These are phyloP conservation scores for Papilio aristodemus DNA, from an alignment of 1,140 invertebrate genomes.

Conservation along the genomic window DNA sequence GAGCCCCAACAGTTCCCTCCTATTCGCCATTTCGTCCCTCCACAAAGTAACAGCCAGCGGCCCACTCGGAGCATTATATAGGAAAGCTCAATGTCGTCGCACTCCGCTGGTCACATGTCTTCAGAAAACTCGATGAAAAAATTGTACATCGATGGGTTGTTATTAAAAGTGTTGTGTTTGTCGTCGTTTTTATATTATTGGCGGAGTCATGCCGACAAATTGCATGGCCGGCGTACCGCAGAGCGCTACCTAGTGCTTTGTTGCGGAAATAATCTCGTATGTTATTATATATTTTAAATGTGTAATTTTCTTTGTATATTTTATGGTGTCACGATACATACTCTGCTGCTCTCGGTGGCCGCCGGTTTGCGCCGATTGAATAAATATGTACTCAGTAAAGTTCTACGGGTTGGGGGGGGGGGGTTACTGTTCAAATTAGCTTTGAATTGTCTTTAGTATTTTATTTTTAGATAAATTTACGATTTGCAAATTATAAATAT, in stretches of 20 bases:
- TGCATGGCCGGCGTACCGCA: not conserved
- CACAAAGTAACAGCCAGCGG: not conserved
- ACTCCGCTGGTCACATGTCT: not conserved
- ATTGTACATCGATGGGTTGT: conserved; percentile 11
- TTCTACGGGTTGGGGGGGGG: too few relatives aligned
- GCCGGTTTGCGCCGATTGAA: too few relatives aligned
- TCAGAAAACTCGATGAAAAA: conserved; percentile 7
- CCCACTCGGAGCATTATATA: conserved; percentile 41
- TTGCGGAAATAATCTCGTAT: conserved; percentile 12
- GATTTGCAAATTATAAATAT: too few relatives aligned
- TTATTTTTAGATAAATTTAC: too few relatives aligned
- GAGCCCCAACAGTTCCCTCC: conserved; percentile 26
- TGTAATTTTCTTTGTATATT: not conserved
- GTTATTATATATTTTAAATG: not conserved
- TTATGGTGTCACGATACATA: not conserved
- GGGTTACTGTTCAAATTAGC: too few relatives aligned
- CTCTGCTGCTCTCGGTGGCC: too few relatives aligned
- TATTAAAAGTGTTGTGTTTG: conserved; percentile 21
- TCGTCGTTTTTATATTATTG: conserved; percentile 17
- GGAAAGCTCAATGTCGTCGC: conserved; percentile 44
- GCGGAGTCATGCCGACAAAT: conserved; percentile 2
- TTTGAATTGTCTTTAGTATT: too few relatives aligned
- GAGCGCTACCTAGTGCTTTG: not conserved
- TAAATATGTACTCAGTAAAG: too few relatives aligned
- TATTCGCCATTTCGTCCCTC: conserved; percentile 35